These are phyloP conservation scores for Chaetodon auriga DNA, from an alignment of 2,113 vertebrate genomes.

Conservation along the genomic window DNA sequence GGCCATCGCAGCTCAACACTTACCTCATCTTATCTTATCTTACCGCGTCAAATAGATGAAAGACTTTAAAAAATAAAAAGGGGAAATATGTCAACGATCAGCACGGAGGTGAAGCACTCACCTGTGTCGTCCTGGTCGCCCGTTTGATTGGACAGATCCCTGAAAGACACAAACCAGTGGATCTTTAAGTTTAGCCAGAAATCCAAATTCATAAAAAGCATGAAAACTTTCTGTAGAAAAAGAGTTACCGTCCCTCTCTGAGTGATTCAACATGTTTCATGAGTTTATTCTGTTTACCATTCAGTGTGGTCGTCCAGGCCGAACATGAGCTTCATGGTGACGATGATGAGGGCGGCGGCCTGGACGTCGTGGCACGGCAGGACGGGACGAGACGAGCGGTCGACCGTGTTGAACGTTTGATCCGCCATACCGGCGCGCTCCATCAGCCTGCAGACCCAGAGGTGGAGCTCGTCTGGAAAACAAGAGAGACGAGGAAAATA, in stretches of 20 bases:
- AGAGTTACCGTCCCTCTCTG: too few species aligned
- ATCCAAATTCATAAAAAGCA: background rate
- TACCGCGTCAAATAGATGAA: too few species aligned
- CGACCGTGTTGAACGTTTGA: constrained; percentile 81
- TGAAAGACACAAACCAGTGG: constrained; percentile 44
- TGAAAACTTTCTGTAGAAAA: background rate
- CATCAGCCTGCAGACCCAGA: constrained; percentile 86
- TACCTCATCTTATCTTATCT: too few species aligned
- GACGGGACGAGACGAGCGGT: constrained; percentile 49
- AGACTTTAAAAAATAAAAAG: too few species aligned
- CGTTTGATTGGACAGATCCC: constrained; percentile 62
- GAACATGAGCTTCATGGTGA: constrained; percentile 92
- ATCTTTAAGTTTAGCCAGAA: background rate
- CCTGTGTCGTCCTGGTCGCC: constrained; percentile 33
- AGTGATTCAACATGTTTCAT: too few species aligned
- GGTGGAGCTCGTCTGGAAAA: constrained; percentile 86
- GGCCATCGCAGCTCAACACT: too few species aligned
- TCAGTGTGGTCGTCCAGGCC: constrained; percentile 90
- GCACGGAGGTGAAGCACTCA: background rate
- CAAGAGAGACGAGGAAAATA: background rate
- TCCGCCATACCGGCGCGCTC: constrained; percentile 80
- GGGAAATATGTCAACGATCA: background rate
- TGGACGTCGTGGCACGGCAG: constrained; percentile 89
- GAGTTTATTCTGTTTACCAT: constrained; percentile 69
- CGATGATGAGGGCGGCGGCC: constrained; percentile 87